Conservation (phyloP, 1,140 invertebrate species). For the Condylostylus longicornis region DNA sequence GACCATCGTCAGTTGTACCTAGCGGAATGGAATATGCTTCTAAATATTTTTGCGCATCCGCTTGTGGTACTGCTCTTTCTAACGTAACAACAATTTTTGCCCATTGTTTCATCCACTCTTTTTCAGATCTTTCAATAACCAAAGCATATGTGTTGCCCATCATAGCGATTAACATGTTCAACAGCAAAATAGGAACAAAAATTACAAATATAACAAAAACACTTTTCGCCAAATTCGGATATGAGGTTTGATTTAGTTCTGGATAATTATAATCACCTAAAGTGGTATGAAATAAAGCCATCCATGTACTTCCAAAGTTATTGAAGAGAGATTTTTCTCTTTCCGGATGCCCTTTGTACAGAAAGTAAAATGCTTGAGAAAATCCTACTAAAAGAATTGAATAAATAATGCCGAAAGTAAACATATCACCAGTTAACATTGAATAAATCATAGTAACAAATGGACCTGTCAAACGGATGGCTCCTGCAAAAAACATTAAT, state of each 20-base stretch:
- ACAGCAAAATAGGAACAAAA: constrained; percentile 83
- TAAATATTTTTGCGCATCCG: constrained; percentile 77
- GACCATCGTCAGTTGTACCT: constrained; percentile 63
- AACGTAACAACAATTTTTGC: constrained; percentile 94
- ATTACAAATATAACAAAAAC: constrained; percentile 97
- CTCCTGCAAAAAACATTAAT: constrained; percentile 95
- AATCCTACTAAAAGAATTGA: constrained; percentile 85
- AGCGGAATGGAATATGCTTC: constrained; percentile 91
- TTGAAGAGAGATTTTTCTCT: constrained; percentile 62
- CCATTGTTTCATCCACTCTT: constrained; percentile 98
- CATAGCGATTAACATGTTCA: constrained; percentile 99
- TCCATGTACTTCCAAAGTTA: constrained; percentile 84
- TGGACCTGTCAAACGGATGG: constrained; percentile 84
- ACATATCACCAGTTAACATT: constrained; percentile 96
- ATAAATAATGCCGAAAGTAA: constrained; percentile 94
- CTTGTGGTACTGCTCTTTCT: constrained; percentile 78
- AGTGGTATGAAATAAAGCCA: constrained; percentile 95
- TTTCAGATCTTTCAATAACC: constrained; percentile 94
- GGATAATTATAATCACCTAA: constrained; percentile 94
- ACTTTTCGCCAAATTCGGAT: constrained; percentile 79
- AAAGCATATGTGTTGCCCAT: constrained; percentile 98
- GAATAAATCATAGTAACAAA: constrained; percentile 99
- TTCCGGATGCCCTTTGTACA: constrained; percentile 83
- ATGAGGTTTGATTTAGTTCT: constrained; percentile 73
- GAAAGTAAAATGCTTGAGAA: constrained; percentile 91